Base-by-base conservation (phyloP, 1,140 invertebrate genomes). In the Homarus americanus region DNA sequence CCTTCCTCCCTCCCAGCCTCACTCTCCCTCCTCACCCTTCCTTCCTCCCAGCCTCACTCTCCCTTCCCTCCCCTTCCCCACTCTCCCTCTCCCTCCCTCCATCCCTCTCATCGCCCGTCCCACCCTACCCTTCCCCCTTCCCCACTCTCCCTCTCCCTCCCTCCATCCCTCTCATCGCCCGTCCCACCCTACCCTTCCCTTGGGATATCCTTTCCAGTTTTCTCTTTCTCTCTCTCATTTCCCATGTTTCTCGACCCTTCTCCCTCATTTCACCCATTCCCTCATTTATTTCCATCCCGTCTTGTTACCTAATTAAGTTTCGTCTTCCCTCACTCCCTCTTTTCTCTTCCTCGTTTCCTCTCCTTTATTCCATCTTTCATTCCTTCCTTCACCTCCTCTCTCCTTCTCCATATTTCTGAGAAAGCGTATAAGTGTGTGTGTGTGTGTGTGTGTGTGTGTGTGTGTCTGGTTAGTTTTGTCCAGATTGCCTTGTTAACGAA, bases 251-350 rank as follows among this genome's bases (percentile, higher is more conserved):
- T 24, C 17, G 12, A n/a, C n/a, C 76, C 40, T n/a, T 78, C 76
- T 78, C 40, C n/a, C n/a, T n/a, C 28, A 12, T 80, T 41, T 80
- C 78, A 41, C 78, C 44, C 78, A 41, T 41, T 80, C 78, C 44
- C 78, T 80, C 78, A n/a, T 41, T 15, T 41, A 17, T 15, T 15
- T 28, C 36, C 78, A 10, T 78, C 24, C 76, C n/a, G n/a, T n/a
- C n/a, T n/a, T n/a, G n/a, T n/a, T n/a, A n/a, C n/a, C n/a, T n/a
- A n/a, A n/a, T n/a, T n/a, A n/a, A n/a, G n/a, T n/a, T n/a, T n/a
- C n/a, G n/a, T n/a, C n/a, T n/a, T n/a, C n/a, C n/a, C n/a, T n/a
- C n/a, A n/a, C n/a, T n/a, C n/a, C n/a, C n/a, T n/a, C n/a, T n/a
- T n/a, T n/a, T n/a, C n/a, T n/a, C n/a, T n/a, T n/a, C n/a, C 53